phyloP scores from a whole-genome alignment of 2,797 vertebrate genomes.

The Clarias fuscus region DNA sequence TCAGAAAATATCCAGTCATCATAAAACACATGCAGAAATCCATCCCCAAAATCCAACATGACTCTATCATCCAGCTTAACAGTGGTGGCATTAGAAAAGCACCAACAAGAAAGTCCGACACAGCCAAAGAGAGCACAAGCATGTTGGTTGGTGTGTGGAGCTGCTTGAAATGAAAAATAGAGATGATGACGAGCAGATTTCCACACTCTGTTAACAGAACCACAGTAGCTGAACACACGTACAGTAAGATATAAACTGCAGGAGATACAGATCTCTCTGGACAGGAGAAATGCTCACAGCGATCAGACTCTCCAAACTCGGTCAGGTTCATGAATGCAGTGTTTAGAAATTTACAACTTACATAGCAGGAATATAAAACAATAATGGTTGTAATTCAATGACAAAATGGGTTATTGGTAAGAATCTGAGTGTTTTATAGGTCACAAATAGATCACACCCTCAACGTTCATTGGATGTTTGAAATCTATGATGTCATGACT shows the following conservation, averaged over 20 bases:
- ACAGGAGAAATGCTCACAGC: neutral
- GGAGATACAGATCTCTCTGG: too few species aligned
- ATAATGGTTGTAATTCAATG: neutral
- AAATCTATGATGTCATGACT: neutral
- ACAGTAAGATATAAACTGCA: too few species aligned
- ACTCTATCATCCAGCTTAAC: neutral
- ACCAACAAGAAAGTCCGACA: too few species aligned
- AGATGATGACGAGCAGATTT: too few species aligned
- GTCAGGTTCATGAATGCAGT: conserved; percentile 3
- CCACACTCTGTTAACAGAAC: too few species aligned
- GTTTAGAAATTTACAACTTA: neutral
- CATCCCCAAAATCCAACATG: conserved; percentile 37
- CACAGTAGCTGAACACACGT: too few species aligned
- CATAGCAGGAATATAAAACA: neutral
- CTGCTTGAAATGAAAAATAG: too few species aligned
- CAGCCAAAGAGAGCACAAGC: too few species aligned
- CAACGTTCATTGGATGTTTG: neutral
- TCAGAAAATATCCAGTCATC: neutral
- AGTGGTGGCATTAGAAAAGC: too few species aligned
- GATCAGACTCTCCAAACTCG: neutral
- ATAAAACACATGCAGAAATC: neutral
- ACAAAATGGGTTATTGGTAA: neutral
- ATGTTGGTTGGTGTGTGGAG: too few species aligned
- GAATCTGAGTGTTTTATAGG: neutral
- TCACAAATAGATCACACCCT: neutral